phyloP scores from a whole-genome alignment of 2,113 vertebrate species.

The Anser cygnoides region DNA sequence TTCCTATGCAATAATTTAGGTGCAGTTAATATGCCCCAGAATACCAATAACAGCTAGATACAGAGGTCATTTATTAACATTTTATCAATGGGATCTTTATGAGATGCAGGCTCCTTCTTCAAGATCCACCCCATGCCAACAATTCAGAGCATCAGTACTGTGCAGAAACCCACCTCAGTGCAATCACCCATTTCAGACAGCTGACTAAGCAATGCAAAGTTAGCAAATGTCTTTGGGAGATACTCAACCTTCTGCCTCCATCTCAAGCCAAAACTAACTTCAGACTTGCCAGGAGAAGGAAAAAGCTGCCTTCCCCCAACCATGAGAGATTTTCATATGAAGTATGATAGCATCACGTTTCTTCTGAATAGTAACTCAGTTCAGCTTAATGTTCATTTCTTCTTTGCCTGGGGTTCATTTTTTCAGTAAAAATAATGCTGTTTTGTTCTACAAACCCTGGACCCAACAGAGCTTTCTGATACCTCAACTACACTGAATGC shows the following conservation, averaged over 20 bases:
- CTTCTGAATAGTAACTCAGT: not conserved
- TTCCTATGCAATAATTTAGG: constrained; percentile 71
- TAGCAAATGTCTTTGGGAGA: constrained; percentile 49
- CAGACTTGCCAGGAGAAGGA: constrained; percentile 19
- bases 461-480: not conserved
- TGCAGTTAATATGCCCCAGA: constrained; percentile 67
- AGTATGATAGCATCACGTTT: constrained; percentile 41
- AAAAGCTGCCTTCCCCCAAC: not conserved
- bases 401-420: not conserved
- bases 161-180: constrained; percentile 6
- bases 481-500: not conserved
- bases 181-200: constrained; percentile 38
- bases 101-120: constrained; percentile 44
- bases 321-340: not conserved
- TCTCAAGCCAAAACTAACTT: constrained; percentile 66
- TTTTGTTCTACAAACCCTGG: not conserved
- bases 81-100: constrained; percentile 72
- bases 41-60: constrained; percentile 58
- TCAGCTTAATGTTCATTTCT: not conserved
- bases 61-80: constrained; percentile 62
- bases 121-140: constrained; percentile 36
- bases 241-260: constrained; percentile 26
- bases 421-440: not conserved
- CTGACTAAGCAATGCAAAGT: constrained; percentile 13
- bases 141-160: constrained; percentile 1